Evolutionary conservation across 1,140 invertebrate genomes (phyloP).

Genomic region (Parasteatoda tepidariorum): DNA sequence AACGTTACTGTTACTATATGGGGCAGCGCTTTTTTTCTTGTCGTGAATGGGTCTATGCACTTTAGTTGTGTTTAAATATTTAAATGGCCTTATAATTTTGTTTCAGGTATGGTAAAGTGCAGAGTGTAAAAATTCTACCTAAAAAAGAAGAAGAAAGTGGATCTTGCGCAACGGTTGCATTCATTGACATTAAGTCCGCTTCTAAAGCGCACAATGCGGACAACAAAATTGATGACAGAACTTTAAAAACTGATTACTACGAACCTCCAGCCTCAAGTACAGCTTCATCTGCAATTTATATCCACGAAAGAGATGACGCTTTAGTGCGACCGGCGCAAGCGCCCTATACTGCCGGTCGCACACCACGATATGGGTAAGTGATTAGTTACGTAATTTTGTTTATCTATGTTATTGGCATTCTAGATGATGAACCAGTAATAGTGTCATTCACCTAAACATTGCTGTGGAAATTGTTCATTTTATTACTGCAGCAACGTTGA

Average conservation of each 20-base stretch:
- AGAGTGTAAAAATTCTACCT: slow-evolving; percentile 91
- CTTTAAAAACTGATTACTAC: slow-evolving; percentile 92
- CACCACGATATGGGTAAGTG: slow-evolving; percentile 57
- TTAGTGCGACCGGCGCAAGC: slow-evolving; percentile 49
- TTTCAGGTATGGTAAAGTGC: slow-evolving; percentile 94
- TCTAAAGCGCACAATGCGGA: slow-evolving; percentile 91
- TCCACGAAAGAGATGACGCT: slow-evolving; percentile 63
- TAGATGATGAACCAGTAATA: too few species aligned
- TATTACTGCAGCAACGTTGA: too few species aligned
- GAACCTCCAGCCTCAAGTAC: slow-evolving; percentile 80
- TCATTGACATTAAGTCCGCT: slow-evolving; percentile 96
- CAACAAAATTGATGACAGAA: slow-evolving; percentile 85
- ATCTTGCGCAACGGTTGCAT: slow-evolving; percentile 86
- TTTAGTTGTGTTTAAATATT: too few species aligned
- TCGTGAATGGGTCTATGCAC: too few species aligned
- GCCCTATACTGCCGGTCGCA: slow-evolving; percentile 39
- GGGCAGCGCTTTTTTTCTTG: too few species aligned
- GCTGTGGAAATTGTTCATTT: too few species aligned
- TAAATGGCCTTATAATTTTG: too few species aligned
- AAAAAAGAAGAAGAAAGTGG: slow-evolving; percentile 71
- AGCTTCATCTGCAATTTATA: slow-evolving; percentile 65
- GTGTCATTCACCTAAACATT: too few species aligned
- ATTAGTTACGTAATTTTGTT: not conserved
- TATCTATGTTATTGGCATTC: too few species aligned
- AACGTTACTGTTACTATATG: too few species aligned